Base-by-base conservation (phyloP, 2,113 vertebrate species). In the Nettapus auritus region DNA sequence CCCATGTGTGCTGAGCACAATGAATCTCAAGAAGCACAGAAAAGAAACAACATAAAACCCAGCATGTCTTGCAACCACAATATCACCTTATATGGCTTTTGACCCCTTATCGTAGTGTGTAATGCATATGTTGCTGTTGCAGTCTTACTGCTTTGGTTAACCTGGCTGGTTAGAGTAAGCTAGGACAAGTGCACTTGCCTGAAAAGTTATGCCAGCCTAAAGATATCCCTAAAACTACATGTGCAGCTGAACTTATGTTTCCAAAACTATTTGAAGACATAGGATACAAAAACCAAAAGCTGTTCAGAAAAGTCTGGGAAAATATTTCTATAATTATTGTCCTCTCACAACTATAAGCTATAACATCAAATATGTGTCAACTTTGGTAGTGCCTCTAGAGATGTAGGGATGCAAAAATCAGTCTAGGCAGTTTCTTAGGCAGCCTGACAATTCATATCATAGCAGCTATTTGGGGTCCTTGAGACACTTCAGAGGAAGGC, bases 31-130 rank as follows among this genome's bases (percentile, higher is more conserved):
- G 63, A 38, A 69, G 67, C 10, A 17, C 0, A 1, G 31, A 63
- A 68, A 75, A 59, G 8, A 14, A 36, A 8, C 22, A 31, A 18
- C 0, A 5, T 78, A 26, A 66, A 77, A 25, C 0, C 1, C 6
- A 21, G 18, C 11, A 20, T 36, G 36, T 42, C 34, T 86, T 7
- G 3, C 29, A 63, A 46, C 11, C 21, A 23, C 9, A 57, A 2
- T 26, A 23, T 7, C 36, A 38, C 23, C 10, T 83, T n/a, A 8
- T 17, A 9, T 20, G 17, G 29, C 59, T 88, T 21, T 34, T 82
- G 36, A 34, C 12, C 10, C 4, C 28, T 10, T 6, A 17, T 17
- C 2, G 6, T 46, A 23, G n/a, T 28, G 16, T 81, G 23, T 55
- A 59, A 71, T 23, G 21, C 42, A 40, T 31, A 21, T 55, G 23